These are phyloP conservation scores for Thryonomys swinderianus DNA, from an alignment of 2,113 vertebrate species.

Conservation along the genomic window DNA sequence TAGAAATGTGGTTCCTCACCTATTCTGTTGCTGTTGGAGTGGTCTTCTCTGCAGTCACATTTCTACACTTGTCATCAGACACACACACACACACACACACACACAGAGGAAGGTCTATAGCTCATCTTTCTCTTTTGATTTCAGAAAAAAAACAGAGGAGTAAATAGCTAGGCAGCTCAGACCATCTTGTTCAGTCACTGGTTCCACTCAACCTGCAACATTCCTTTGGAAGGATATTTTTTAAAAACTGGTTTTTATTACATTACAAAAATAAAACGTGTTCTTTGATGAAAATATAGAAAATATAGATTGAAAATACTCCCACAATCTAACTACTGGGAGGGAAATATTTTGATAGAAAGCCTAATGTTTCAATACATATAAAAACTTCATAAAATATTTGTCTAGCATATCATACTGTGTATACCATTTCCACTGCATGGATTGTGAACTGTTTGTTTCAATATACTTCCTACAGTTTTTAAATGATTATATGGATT, in stretches of 20 bases:
- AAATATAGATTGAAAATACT: slow-evolving; percentile 18
- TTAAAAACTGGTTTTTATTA: not conserved
- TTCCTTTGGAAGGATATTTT: not conserved
- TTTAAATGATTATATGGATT: not conserved
- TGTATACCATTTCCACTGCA: not conserved
- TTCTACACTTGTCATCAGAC: not conserved
- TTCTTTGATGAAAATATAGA: not conserved
- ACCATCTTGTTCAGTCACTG: not conserved
- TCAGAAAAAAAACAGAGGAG: not conserved
- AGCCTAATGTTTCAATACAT: not conserved
- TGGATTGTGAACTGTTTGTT: not conserved
- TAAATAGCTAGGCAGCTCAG: not conserved
- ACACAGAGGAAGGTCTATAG: not conserved
- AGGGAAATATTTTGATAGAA: not conserved
- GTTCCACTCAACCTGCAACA: not conserved
- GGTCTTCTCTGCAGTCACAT: not conserved
- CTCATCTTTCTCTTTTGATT: not conserved
- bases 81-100: not conserved
- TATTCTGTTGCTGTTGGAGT: not conserved
- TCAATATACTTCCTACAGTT: not conserved
- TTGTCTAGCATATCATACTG: not conserved
- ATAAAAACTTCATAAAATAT: not conserved
- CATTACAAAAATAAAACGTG: slow-evolving; percentile 22
- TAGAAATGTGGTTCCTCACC: not conserved
- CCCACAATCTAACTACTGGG: not conserved